Base-by-base conservation (phyloP, 2,113 vertebrate species). In the Scomber scombrus region DNA sequence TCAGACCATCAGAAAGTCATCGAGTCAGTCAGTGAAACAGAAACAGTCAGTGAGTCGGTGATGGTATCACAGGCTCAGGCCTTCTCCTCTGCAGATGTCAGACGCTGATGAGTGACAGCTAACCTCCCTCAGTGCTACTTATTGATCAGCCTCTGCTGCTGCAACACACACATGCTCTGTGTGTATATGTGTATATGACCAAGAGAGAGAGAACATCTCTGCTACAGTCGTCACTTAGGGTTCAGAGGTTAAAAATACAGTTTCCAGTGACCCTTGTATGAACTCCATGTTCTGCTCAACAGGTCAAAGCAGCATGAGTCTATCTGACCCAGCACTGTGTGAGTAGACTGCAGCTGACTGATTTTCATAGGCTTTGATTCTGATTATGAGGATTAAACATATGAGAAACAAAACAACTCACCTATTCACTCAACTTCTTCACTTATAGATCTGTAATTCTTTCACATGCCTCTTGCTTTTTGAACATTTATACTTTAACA, bases 131-230 rank as follows among this genome's bases (percentile, higher is more conserved):
- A 21, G 88, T 26, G 85, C 84, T 29, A 75, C 70, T 84, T 91
- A 90, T 91, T 91, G 90, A 91, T 89, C 85, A 78, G 78, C 63
- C 79, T 57, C 79, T 71, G 51, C 56, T 75, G 82, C 78, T 67
- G 71, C 26, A 15, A 3, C 1, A 26, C 69, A 56, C 61, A 23
- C 81, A 43, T 21, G 46, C 34, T 67, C 11, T 55, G 1, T 40
- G 40, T 81, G 5, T 49, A 18, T 34, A 54, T 21, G 40, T 81
- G 47, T 65, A 16, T 66, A 15, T 58, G 45, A 67, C 54, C 61
- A 49, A 49, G 40, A 65, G 80, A 45, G 71, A 70, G 46, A 18
- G 45, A 21, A 46, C 21, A 16, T 43, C 74, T 3, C 62, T 62
- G 18, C 61, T 56, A 72, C 69, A 83, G 19, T 60, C 19, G n/a